A percentile compares a stretch with the other conserved stretches of the same genome.
Evolutionary conservation across 2,113 vertebrate species (phyloP).

Genomic region (Halcyon malimbica): DNA sequence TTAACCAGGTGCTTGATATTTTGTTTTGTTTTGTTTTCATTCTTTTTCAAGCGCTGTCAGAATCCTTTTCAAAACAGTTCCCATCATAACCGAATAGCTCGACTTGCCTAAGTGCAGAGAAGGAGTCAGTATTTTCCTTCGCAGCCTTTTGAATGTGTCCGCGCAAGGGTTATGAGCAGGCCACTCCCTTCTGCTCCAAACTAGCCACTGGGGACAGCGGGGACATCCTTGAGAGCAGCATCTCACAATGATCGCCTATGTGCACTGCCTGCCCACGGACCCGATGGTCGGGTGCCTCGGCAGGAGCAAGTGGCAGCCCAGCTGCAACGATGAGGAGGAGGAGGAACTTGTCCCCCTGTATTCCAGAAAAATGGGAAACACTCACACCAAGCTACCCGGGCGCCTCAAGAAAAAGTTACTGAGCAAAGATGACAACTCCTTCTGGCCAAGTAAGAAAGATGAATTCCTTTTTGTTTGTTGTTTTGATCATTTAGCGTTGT

Average conservation of each 20-base stretch:
- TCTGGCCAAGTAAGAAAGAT: slow-evolving; percentile 84
- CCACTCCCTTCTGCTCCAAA: slow-evolving; percentile 63
- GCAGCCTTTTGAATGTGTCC: not conserved
- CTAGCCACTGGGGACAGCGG: slow-evolving; percentile 68
- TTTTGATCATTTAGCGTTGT: not conserved
- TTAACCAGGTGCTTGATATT: not conserved
- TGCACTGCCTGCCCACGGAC: slow-evolving; percentile 79
- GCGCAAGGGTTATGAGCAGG: slow-evolving; percentile 37
- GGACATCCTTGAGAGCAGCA: slow-evolving; percentile 57
- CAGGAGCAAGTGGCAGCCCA: slow-evolving; percentile 71
- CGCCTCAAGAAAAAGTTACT: slow-evolving; percentile 79
- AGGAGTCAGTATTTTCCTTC: not conserved
- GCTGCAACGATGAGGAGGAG: slow-evolving; percentile 78
- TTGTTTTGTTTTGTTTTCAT: not conserved
- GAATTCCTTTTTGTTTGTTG: not conserved
- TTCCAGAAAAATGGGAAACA: slow-evolving; percentile 80
- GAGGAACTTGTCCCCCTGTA: slow-evolving; percentile 72
- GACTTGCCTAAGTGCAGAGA: not conserved
- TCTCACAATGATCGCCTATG: slow-evolving; percentile 83
- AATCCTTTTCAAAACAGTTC: not conserved
- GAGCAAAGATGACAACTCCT: slow-evolving; percentile 76
- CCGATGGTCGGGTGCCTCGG: slow-evolving; percentile 82
- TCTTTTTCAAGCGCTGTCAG: not conserved
- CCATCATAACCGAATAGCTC: not conserved
- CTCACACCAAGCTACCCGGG: slow-evolving; percentile 66